phyloP scores from a whole-genome alignment of 2,113 vertebrate species.

The Ictalurus punctatus region DNA sequence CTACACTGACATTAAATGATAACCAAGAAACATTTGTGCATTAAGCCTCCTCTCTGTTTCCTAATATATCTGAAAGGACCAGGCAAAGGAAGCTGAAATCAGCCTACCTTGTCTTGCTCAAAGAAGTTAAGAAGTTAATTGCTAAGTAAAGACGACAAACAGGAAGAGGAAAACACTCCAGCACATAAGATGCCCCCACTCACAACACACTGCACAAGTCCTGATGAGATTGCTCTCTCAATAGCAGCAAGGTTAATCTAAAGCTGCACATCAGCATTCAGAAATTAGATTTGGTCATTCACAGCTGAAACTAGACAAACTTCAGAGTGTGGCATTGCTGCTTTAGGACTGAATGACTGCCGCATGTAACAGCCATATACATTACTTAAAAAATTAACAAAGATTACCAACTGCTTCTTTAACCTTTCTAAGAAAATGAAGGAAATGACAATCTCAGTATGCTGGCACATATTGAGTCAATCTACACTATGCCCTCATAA shows the following conservation, averaged over 20 bases:
- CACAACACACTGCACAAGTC: constrained; percentile 44
- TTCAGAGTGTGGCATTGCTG: constrained; percentile 6
- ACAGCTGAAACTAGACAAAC: constrained; percentile 20
- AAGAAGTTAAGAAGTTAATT: constrained; percentile 56
- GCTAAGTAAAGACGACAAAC: constrained; percentile 61
- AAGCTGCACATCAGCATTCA: constrained; percentile 48
- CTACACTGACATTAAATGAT: constrained; percentile 5
- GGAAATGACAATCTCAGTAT: not conserved
- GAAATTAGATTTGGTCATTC: constrained; percentile 43
- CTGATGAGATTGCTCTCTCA: constrained; percentile 34
- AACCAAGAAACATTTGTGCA: constrained; percentile 16
- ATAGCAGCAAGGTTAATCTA: constrained; percentile 38
- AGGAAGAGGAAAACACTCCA: constrained; percentile 58
- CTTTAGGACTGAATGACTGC: constrained; percentile 13
- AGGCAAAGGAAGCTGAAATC: constrained; percentile 28
- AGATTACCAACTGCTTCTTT: not conserved
- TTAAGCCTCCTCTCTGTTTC: constrained; percentile 10
- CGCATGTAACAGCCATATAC: constrained; percentile 36
- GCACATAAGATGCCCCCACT: constrained; percentile 44
- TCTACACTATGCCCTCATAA: not conserved
- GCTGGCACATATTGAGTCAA: not conserved
- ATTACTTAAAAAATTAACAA: not conserved
- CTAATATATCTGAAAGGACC: not conserved
- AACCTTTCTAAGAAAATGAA: not conserved
- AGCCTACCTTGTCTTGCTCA: constrained; percentile 13